A percentile compares a stretch with the other conserved stretches of the same genome.
Evolutionary conservation across 2,888 invertebrate genomes (phyloP).

Genomic region (Eupithecia dodoneata): DNA sequence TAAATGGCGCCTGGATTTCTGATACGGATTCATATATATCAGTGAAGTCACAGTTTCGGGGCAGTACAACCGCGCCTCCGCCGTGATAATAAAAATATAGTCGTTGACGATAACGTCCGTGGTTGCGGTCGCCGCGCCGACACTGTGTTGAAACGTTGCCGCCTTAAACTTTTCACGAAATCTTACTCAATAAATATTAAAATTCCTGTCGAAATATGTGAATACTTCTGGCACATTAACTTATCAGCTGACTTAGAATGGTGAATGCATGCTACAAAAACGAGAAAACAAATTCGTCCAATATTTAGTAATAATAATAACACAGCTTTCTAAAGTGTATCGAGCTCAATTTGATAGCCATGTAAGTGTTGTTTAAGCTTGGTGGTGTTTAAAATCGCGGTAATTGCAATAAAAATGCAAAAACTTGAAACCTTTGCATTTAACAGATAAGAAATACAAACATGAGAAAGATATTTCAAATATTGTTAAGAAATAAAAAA

Average conservation of each 20-base stretch:
- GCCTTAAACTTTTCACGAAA: too few relatives aligned
- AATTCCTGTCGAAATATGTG: not conserved
- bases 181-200: too few relatives aligned
- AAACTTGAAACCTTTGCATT: not conserved
- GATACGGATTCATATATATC: too few relatives aligned
- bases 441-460: not conserved
- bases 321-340: conserved; percentile 22
- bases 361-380: conserved; percentile 17
- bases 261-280: conserved; percentile 18
- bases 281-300: conserved; percentile 32
- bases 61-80: too few relatives aligned
- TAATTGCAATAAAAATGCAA: not conserved
- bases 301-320: conserved; percentile 18
- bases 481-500: not conserved
- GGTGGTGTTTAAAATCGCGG: conserved; percentile 7
- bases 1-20: not conserved
- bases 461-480: not conserved
- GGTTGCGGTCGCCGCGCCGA: too few relatives aligned
- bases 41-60: too few relatives aligned
- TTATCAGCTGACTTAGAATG: not conserved
- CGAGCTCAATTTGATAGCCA: conserved; percentile 32
- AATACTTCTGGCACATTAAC: not conserved
- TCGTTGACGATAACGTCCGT: too few relatives aligned
- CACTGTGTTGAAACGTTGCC: not conserved
- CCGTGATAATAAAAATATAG: too few relatives aligned